Conservation (phyloP, 2,797 vertebrate species). For the Oceanodroma leucorhoa region DNA sequence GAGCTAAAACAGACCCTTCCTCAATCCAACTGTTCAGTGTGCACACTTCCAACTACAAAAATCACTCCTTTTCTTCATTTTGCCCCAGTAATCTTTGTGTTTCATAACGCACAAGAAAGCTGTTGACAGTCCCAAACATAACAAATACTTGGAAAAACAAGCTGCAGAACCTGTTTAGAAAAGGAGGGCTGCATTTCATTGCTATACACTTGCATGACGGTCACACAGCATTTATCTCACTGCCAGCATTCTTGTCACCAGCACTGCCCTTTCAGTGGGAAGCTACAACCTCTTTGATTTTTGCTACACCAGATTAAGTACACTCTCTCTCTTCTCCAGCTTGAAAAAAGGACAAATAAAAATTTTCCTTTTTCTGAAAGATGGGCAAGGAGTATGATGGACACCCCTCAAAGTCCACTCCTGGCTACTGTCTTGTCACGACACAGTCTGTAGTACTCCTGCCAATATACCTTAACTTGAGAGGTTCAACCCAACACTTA, state of each 20-base stretch:
- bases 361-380: not conserved
- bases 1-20: not conserved
- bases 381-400: not conserved
- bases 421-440: not conserved
- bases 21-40: not conserved
- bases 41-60: not conserved
- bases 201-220: not conserved
- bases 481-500: not conserved
- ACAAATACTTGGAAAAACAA: not conserved
- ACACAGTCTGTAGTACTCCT: not conserved
- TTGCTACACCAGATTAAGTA: not conserved
- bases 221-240: not conserved
- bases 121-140: not conserved
- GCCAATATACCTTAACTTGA: not conserved
- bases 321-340: not conserved
- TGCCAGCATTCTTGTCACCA: not conserved
- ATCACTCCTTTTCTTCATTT: not conserved
- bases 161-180: not conserved
- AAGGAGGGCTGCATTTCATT: not conserved
- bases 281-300: not conserved
- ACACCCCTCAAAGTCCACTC: not conserved
- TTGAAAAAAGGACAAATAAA: not conserved
- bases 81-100: not conserved
- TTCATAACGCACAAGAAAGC: not conserved
- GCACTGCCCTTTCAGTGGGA: not conserved